These are phyloP conservation scores for Holotrichia oblita DNA, from an alignment of 1,140 invertebrate genomes.

Conservation along the genomic window DNA sequence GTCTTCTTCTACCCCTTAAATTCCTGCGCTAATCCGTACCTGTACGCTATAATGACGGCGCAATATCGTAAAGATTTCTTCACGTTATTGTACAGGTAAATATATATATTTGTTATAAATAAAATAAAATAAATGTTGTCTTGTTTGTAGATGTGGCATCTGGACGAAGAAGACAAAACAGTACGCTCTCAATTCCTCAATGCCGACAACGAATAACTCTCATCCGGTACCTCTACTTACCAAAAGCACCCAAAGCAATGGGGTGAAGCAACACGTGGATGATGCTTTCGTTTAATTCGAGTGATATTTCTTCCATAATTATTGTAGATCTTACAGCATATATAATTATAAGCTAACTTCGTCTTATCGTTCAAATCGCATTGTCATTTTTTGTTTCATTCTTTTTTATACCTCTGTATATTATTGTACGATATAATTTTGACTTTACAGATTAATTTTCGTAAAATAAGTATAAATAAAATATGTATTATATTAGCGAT, in stretches of 20 bases:
- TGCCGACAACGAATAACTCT: slow-evolving; percentile 58
- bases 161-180: slow-evolving; percentile 67
- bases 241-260: slow-evolving; percentile 38
- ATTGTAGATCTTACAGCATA: slow-evolving; percentile 14
- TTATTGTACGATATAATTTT: background rate
- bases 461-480: background rate
- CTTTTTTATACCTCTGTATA: background rate
- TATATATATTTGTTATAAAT: no score
- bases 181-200: slow-evolving; percentile 64
- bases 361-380: background rate
- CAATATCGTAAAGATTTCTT: no score
- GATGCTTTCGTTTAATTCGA: slow-evolving; percentile 45
- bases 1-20: no score
- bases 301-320: slow-evolving; percentile 24
- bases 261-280: slow-evolving; percentile 41
- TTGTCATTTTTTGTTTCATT: background rate
- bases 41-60: no score
- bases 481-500: background rate
- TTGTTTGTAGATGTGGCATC: slow-evolving; percentile 68
- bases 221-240: slow-evolving; percentile 50
- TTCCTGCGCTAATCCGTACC: no score
- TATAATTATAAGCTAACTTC: background rate
- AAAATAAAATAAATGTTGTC: background rate
- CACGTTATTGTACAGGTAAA: no score
- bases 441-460: background rate